Evolutionary conservation across 2,113 vertebrate genomes (phyloP), one percentile per base, ranked within the genome.

Genomic region (Gallinago jamesoni): DNA sequence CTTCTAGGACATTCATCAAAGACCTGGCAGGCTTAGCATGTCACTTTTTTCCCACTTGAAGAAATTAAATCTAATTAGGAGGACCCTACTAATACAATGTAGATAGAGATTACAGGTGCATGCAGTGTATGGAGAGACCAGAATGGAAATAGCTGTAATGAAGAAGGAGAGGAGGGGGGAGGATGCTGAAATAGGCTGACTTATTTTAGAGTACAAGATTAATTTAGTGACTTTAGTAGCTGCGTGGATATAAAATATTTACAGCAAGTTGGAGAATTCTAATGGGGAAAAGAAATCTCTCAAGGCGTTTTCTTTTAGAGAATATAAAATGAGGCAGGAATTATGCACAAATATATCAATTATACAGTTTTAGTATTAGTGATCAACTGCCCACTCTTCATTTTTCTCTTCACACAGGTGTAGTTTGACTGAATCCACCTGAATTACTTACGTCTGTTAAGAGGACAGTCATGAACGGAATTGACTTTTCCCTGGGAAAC

Each of bases 21-120:
- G 89, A 93, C 53, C 57, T 76, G 57, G 55, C 47, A 96, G 57
- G 81, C 77, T 93, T 94, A 95, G 39, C 41, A 19, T 89, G 81
- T 72, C 69, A 82, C 56, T 86, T 94, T 75, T 70, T 75, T 75
- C 86, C 91, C 77, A 72, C 62, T 93, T 84, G 76, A 95, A 64
- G 64, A 96, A 94, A 94, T 78, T 37, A 95, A 92, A 52, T 92
- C 78, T 96, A 87, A 92, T 94, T 90, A 90, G 77, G 62, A 92
- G 48, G 56, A 94, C 89, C 53, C 41, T 89, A 24, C 66, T 91
- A 70, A 87, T 81, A 81, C 84, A 91, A 66, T 63, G 50, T 43
- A 81, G 90, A n/a, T 85, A 85, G 9, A 80, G 68, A 66, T 87
- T 92, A 81, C 69, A 76, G 88, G 60, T 94, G 86, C 60, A 41